These are phyloP conservation scores for Strix uralensis DNA, from an alignment of 2,113 vertebrate species.

Conservation along the genomic window DNA sequence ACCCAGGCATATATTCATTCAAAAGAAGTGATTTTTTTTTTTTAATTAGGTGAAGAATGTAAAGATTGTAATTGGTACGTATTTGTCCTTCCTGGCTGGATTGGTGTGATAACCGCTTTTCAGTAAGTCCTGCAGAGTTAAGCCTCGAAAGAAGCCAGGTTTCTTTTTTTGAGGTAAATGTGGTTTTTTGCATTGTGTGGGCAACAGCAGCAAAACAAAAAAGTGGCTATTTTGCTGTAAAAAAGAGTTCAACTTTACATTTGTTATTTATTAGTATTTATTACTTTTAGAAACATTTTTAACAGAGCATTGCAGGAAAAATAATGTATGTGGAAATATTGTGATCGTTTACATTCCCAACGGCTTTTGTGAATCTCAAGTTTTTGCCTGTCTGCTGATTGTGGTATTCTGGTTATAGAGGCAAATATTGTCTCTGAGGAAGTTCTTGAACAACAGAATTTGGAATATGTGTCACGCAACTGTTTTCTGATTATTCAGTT, in stretches of 20 bases:
- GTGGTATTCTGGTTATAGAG: constrained; percentile 1
- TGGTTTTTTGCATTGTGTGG: constrained; percentile 41
- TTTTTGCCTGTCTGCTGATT: background rate
- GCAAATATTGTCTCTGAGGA: background rate
- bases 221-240: constrained; percentile 45
- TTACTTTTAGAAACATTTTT: constrained; percentile 60
- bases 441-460: constrained; percentile 25
- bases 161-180: constrained; percentile 14
- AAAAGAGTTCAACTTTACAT: constrained; percentile 24
- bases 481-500: constrained; percentile 34
- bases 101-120: constrained; percentile 9
- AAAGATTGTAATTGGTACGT: background rate
- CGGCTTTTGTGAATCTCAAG: constrained; percentile 41
- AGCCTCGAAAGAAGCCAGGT: background rate
- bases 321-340: constrained; percentile 35
- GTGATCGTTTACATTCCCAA: constrained; percentile 53
- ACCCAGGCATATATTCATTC: background rate
- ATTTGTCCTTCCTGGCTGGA: background rate
- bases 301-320: constrained; percentile 48
- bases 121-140: constrained; percentile 40
- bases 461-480: constrained; percentile 16
- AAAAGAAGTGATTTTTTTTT: background rate
- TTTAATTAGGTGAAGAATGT: background rate
- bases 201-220: constrained; percentile 5
- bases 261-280: constrained; percentile 58